Evolutionary conservation across 2,113 vertebrate genomes (phyloP).

Genomic region (Pristiophorus japonicus): DNA sequence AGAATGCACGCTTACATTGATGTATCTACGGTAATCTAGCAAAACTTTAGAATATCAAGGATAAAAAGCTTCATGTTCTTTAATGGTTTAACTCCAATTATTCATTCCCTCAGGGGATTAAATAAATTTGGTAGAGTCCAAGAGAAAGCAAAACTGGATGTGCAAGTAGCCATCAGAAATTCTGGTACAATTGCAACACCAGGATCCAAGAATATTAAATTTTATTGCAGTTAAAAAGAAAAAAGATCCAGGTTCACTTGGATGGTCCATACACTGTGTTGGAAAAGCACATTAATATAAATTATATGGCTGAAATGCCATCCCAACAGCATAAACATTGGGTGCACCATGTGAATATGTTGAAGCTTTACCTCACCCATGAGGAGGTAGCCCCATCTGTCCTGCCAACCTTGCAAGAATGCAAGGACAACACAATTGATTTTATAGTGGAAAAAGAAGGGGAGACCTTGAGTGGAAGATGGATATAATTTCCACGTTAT

Average conservation of each 20-base stretch:
- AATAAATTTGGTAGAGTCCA: background rate
- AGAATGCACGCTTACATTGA: background rate
- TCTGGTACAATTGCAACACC: background rate
- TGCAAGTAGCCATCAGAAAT: background rate
- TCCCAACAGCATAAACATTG: background rate
- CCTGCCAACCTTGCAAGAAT: background rate
- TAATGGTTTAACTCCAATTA: background rate
- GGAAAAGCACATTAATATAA: background rate
- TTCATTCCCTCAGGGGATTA: background rate
- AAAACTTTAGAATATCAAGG: too few species aligned
- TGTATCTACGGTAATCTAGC: too few species aligned
- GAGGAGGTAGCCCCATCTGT: background rate
- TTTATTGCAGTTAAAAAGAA: background rate
- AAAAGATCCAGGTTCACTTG: background rate
- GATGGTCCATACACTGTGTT: too few species aligned
- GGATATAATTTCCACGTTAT: background rate
- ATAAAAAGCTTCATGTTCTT: background rate
- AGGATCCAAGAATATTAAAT: background rate
- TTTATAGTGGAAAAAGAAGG: background rate
- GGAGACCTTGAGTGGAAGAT: background rate
- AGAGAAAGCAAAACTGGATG: background rate
- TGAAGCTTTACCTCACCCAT: background rate
- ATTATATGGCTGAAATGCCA: background rate
- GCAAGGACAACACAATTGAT: background rate
- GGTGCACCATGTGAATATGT: background rate